Base-by-base conservation (phyloP, 2,113 vertebrate species). In the Guaruba guarouba region DNA sequence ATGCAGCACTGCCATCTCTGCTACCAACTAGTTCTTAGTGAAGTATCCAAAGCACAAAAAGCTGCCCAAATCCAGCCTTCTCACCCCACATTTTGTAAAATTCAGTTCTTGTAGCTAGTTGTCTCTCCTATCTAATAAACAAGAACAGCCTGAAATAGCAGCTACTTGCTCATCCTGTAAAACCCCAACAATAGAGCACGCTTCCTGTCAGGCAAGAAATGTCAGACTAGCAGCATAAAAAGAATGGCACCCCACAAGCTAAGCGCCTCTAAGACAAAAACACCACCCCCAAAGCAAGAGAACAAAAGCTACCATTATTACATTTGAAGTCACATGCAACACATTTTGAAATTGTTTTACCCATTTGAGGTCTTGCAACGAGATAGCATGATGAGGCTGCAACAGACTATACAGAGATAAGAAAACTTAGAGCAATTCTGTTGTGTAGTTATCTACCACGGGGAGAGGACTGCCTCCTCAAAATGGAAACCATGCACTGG, bases 1-100 rank as follows among this genome's bases (percentile, higher is more conserved):
- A 17, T 2, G 14, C 46, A 27, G 35, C 0, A 0, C 84, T 39
- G 2, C 49, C 4, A 1, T 4, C 43, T 29, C 62, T 31, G 51
- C 66, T 24, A 3, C 22, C 49, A 4, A 2, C 13, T 7, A 5
- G 15, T 4, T 10, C 23, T 49, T 66, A 39, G 25, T 6, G 19
- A 29, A 49, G 14, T 28, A 66, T 13, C 13, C 48, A 48, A 79
- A 64, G 57, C 19, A 48, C 31, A 66, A 44, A 57, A 80, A 76
- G 7, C 37, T 43, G 41, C 20, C 3, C 25, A 41, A 55, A 35
- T 24, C 24, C 33, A 67, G 61, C 86, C n/a, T 71, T 54, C 68
- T 41, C 10, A 2, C 28, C 31, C 37, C 35, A 28, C 15, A 7
- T 35, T 13, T 75, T 25, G 27, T 33, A 78, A 51, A 61, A 39